Percentiles rank a stretch among this genome's conserved stretches.
phyloP scores from a whole-genome alignment of 2,888 invertebrate genomes.

The Brachyptera risi region DNA sequence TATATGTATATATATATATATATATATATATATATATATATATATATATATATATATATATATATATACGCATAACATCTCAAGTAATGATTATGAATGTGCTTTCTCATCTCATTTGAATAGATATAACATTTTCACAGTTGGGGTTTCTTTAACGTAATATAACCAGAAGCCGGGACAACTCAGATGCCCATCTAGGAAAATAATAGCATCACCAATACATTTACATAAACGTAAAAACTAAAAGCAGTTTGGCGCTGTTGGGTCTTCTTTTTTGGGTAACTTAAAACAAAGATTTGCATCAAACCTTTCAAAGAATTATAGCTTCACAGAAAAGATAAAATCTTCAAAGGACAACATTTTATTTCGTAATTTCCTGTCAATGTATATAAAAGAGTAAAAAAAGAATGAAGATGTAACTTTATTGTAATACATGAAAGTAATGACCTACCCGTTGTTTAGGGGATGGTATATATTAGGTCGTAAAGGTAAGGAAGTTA shows the following conservation, averaged over 20 bases:
- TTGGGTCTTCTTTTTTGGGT: neutral
- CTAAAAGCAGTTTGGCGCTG: too few species aligned
- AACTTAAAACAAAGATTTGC: neutral
- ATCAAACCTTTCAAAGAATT: neutral
- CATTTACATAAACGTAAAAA: too few species aligned
- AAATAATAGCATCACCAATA: neutral
- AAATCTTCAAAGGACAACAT: slow-evolving; percentile 1
- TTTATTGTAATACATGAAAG: neutral
- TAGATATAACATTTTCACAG: neutral
- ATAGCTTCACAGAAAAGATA: neutral
- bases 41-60: too few species aligned
- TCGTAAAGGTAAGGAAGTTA: too few species aligned
- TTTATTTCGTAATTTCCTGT: slow-evolving; percentile 6
- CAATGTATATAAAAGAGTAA: neutral
- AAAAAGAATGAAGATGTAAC: slow-evolving; percentile 1
- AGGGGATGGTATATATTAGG: too few species aligned
- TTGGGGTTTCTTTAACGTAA: too few species aligned
- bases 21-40: too few species aligned
- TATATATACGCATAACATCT: too few species aligned
- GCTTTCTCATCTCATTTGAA: slow-evolving; percentile 7
- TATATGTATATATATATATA: too few species aligned
- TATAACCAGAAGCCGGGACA: neutral
- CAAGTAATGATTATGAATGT: slow-evolving; percentile 6
- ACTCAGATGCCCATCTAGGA: slow-evolving; percentile 5
- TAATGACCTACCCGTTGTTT: neutral